phyloP scores from a whole-genome alignment of 37 sponge, comb jelly and placozoan species.

The Haliclona indistincta region DNA sequence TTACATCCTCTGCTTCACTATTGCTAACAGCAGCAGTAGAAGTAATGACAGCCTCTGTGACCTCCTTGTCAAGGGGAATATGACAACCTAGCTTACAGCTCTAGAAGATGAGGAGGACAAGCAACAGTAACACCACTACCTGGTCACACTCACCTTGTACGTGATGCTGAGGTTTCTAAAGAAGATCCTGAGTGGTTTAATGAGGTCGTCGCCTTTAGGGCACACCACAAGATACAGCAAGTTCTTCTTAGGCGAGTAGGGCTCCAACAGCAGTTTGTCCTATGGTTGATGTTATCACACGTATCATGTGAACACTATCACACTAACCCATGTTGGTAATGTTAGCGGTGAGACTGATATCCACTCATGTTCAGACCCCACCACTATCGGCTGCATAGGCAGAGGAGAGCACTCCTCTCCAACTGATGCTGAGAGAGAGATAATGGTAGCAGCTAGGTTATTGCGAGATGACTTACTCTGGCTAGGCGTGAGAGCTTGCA shows the following conservation, averaged over 20 bases:
- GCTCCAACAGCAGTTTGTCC: conserved; percentile 77
- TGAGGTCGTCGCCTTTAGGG: conserved; percentile 1
- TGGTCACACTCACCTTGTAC: conserved; percentile 47
- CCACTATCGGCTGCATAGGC: conserved; percentile 63
- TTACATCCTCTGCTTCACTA: neutral
- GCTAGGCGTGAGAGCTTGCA: conserved; percentile 63
- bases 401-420: conserved; percentile 73
- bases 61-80: conserved; percentile 54
- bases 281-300: neutral
- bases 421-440: conserved; percentile 31
- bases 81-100: conserved; percentile 62
- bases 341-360: conserved; percentile 60
- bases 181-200: conserved; percentile 24
- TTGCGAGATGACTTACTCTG: conserved; percentile 40
- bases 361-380: conserved; percentile 81
- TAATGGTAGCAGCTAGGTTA: neutral
- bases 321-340: conserved; percentile 65
- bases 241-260: conserved; percentile 61
- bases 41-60: conserved; percentile 38
- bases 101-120: conserved; percentile 6
- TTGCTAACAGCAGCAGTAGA: neutral
- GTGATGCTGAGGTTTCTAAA: conserved; percentile 64
- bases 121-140: neutral
- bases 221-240: conserved; percentile 53
- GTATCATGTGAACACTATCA: neutral